Base-by-base conservation (phyloP, 2,797 vertebrate species). In the Gambusia yucatana region DNA sequence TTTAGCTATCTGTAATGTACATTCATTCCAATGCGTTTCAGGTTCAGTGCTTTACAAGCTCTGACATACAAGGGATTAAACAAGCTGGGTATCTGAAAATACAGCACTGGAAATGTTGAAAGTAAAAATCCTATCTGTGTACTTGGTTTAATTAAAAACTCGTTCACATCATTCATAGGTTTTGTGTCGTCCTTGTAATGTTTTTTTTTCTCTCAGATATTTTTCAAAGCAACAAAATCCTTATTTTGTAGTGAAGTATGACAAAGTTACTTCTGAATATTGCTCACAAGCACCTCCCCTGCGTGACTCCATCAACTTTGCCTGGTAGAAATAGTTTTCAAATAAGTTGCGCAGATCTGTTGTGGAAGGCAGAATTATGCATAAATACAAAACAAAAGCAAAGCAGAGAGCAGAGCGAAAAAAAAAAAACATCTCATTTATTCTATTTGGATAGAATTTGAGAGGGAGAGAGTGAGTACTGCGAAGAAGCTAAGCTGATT, bases 1-100 rank as follows among this genome's bases (percentile, higher is more conserved):
- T 91, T 87, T 85, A 89, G 86, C 85, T 93, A 88, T 92, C 91
- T 90, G 85, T 89, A 88, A 88, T 90, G 86, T 89, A 88, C 88
- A 94, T 93, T 93, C 79, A 91, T 91, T 93, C 91, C 89, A 93
- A 86, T 87, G 87, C 63, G 80, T 90, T 94, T 90, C 85, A 91
- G 89, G 92, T 92, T 92, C 90, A 89, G 80, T 86, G 92, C 88
- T 89, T 90, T 89, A 91, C 84, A 90, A 87, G 81, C 82, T 86
- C 73, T 82, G 81, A 88, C 91, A 84, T 88, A 84, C 78, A 77
- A 55, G 73, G 90, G 90, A 90, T 93, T 92, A 91, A 92, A 88
- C 79, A 87, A 86, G 85, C 82, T 79, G 84, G 79, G 76, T 90
- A 89, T 90, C 77, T 90, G 75, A 13, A 82, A 85, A 78, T 82